Conservation (phyloP, 1,140 invertebrate species). For the Eurosta solidaginis region DNA sequence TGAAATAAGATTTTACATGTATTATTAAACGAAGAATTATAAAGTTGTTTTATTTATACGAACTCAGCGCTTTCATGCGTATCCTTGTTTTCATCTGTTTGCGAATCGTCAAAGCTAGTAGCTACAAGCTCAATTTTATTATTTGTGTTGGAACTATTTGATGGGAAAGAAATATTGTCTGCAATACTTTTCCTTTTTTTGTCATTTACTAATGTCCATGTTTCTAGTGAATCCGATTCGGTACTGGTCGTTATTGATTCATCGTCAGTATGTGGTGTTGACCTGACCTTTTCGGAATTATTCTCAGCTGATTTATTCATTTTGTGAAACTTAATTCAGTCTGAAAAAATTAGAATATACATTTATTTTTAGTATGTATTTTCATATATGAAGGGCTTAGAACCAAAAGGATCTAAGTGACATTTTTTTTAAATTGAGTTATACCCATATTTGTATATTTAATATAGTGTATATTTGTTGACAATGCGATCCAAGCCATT, state of each 20-base stretch:
- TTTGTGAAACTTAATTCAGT: background rate
- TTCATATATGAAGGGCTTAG: background rate
- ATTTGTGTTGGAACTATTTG: background rate
- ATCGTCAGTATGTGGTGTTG: constrained; percentile 31
- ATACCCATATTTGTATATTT: too few relatives aligned
- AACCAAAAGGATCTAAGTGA: too few relatives aligned
- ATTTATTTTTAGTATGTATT: background rate
- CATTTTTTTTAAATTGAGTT: too few relatives aligned
- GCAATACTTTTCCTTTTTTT: constrained; percentile 17
- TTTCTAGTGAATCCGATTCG: constrained; percentile 33
- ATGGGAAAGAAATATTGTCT: background rate
- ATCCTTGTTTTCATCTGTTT: constrained; percentile 10
- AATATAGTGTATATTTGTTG: too few relatives aligned
- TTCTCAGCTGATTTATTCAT: background rate
- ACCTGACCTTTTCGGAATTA: background rate
- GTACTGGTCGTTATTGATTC: constrained; percentile 34
- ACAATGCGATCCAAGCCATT: too few relatives aligned
- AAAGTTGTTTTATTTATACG: background rate
- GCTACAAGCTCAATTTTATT: constrained; percentile 30
- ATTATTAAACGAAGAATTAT: background rate
- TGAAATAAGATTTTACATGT: background rate
- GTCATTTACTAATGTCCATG: constrained; percentile 38
- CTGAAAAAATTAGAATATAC: background rate
- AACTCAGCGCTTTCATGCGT: background rate
- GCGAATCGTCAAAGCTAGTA: background rate